phyloP scores from a whole-genome alignment of 2,113 vertebrate species.

The Fregetta grallaria region DNA sequence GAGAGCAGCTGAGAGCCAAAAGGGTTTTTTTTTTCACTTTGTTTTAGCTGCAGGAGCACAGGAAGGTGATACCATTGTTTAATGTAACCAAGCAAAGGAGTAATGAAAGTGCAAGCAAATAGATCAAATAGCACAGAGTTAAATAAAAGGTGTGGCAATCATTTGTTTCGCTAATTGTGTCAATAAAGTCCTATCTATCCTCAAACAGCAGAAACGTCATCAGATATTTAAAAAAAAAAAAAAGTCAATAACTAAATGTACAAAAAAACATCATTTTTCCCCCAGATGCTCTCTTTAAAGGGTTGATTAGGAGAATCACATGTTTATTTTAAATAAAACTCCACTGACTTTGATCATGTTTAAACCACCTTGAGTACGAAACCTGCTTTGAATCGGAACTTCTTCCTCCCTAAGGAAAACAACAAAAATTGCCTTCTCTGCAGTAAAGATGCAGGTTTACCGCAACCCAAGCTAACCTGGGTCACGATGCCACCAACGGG shows the following conservation, averaged over 20 bases:
- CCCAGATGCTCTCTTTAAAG: not conserved
- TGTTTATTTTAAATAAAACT: not conserved
- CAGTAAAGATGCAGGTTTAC: not conserved
- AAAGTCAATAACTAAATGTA: not conserved
- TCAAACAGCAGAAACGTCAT: slow-evolving; percentile 19
- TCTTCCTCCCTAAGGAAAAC: not conserved
- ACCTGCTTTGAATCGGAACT: not conserved
- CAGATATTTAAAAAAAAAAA: not conserved
- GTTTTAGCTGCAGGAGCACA: slow-evolving; percentile 21
- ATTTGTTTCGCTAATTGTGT: slow-evolving; percentile 52
- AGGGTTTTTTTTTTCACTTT: not conserved
- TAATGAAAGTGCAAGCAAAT: slow-evolving; percentile 34
- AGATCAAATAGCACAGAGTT: slow-evolving; percentile 29
- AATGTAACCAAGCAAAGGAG: slow-evolving; percentile 20
- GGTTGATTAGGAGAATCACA: not conserved
- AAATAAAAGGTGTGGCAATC: slow-evolving; percentile 46
- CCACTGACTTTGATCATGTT: not conserved
- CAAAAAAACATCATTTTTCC: not conserved
- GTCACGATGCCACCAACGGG: fast-evolving
- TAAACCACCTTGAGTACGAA: not conserved
- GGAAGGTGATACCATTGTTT: slow-evolving; percentile 40
- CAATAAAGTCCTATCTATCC: slow-evolving; percentile 32
- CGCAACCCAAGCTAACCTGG: not conserved
- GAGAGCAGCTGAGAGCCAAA: slow-evolving; percentile 24
- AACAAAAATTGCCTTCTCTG: not conserved